Base-by-base conservation (phyloP, 2,888 invertebrate species). In the Parascotia fuliginaria region DNA sequence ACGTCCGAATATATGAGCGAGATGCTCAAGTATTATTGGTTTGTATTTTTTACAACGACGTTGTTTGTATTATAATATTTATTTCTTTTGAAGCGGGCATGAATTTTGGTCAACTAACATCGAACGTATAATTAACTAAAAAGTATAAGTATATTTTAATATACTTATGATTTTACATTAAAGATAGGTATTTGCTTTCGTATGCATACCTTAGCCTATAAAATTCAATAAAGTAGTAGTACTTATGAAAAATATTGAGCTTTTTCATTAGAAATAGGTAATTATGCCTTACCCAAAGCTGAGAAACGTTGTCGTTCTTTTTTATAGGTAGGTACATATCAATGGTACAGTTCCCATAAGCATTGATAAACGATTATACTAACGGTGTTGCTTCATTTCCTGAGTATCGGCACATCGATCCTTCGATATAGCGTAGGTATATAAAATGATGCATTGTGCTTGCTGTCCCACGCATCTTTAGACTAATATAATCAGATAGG, bases 381-480 rank as follows among this genome's bases (percentile, higher is more conserved):
- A 71, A 78, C 69, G 67, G 65, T 60, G 55, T 58, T 38, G 27
- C 58, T 58, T 58, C 61, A 58, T 59, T 69, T 64, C 60, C 60
- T 53, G 50, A 49, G 33, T 48, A 71, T 65, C 52, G 38, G 40
- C 54, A 43, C 36, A 60, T 68, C 57, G 70, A 76, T 75, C 59
- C 64, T 65, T 40, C 40, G 62, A 64, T 73, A 74, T 54, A 69
- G 60, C 59, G 62, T 61, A 60, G 59, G 60, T 63, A 64, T 61
- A 72, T 70, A 75, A 80, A 89, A 90, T 79, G 89, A 89, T 85
- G 85, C 81, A 91, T 89, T 90, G 89, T 89, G 70, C 60, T 58
- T 61, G 47, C 55, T 84, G 81, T 91, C 91, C 90, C 90, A 91
- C 90, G 89, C 90, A 85, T 86, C 85, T 87, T 86, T 85, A 83